Evolutionary conservation across 1,140 invertebrate species (phyloP).

Genomic region (Bombus waltoni): DNA sequence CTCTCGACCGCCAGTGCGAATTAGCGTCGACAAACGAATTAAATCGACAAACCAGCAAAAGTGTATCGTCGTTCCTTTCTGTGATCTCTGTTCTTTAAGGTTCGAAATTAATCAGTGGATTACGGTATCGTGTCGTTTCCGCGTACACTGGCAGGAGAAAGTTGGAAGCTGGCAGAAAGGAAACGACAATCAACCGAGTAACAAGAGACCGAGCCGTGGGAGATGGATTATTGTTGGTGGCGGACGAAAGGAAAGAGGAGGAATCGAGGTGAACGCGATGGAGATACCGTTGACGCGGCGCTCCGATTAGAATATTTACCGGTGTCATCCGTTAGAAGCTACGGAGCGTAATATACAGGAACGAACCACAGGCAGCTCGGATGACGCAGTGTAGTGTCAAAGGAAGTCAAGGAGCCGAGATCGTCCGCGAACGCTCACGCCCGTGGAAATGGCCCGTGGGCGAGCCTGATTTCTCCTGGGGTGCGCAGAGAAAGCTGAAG

Average conservation of each 20-base stretch:
- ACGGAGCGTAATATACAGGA: not conserved
- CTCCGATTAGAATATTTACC: conserved; percentile 48
- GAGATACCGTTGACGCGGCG: not conserved
- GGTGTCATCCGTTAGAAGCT: conserved; percentile 17
- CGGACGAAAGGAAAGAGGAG: not conserved
- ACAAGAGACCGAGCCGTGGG: not conserved
- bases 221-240: not conserved
- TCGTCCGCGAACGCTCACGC: conserved; percentile 62
- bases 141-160: not conserved
- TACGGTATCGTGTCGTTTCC: not conserved
- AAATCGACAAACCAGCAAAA: not conserved
- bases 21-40: not conserved
- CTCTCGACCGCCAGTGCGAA: too few relatives aligned
- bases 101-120: not conserved
- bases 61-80: too few relatives aligned
- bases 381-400: conserved; percentile 67
- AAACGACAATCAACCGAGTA: not conserved
- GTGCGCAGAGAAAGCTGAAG: conserved; percentile 47
- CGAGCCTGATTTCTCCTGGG: conserved; percentile 77
- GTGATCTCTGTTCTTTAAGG: not conserved
- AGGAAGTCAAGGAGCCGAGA: conserved; percentile 67
- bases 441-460: conserved; percentile 59
- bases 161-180: not conserved
- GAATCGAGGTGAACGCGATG: not conserved
- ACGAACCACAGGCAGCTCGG: conserved; percentile 43